Evolutionary conservation across 1,140 invertebrate genomes (phyloP).

Genomic region (Bombus superbus): DNA sequence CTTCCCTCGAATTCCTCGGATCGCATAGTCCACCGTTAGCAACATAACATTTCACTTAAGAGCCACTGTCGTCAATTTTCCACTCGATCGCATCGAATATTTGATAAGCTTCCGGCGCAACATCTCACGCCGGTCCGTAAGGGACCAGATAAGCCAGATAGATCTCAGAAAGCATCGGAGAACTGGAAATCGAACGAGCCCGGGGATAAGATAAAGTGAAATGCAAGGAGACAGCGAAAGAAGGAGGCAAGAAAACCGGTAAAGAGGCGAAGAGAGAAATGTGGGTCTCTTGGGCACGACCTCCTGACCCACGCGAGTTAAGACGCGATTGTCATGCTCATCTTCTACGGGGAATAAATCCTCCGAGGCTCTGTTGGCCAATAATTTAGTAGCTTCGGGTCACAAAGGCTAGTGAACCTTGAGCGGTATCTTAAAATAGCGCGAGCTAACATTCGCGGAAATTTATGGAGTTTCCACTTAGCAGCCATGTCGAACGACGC

Average conservation of each 20-base stretch:
- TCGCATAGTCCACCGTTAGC: not conserved
- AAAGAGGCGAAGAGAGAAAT: slow-evolving; percentile 46
- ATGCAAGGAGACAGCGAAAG: not conserved
- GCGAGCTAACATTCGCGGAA: not conserved
- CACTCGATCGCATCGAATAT: not conserved
- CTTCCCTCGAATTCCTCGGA: not conserved
- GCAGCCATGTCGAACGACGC: not conserved
- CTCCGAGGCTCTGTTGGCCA: slow-evolving; percentile 21
- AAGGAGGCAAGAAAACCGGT: slow-evolving; percentile 9
- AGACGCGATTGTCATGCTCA: slow-evolving; percentile 34
- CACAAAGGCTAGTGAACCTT: slow-evolving; percentile 19
- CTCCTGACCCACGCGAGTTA: slow-evolving; percentile 49
- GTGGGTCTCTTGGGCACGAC: slow-evolving; percentile 59
- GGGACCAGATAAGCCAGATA: slow-evolving; percentile 14
- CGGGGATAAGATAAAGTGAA: not conserved
- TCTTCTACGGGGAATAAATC: slow-evolving; percentile 50
- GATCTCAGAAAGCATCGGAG: not conserved
- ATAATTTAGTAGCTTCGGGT: slow-evolving; percentile 54
- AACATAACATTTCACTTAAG: slow-evolving; percentile 26
- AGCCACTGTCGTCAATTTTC: not conserved
- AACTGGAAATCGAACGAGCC: not conserved
- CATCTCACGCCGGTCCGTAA: not conserved
- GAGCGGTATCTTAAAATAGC: not conserved
- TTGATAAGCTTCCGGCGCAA: slow-evolving; percentile 12
- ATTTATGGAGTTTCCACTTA: not conserved